Base-by-base conservation (phyloP, 2,888 invertebrate genomes). In the Acleris sparsana region DNA sequence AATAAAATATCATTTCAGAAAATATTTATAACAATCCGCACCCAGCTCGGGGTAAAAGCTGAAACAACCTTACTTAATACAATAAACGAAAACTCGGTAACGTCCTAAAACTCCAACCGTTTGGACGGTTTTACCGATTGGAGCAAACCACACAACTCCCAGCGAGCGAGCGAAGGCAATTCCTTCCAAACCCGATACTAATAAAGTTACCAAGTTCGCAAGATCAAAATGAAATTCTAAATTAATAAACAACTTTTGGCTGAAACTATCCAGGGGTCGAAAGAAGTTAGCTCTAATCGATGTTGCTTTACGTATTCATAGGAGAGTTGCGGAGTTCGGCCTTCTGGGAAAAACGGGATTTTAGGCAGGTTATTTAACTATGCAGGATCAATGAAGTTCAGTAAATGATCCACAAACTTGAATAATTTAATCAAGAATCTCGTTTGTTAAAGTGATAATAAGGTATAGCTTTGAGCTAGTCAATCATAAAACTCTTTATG, bases 221-320 rank as follows among this genome's bases (percentile, higher is more conserved):
- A 65, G 66, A 53, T 62, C 66, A 62, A 66, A 61, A 62, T 66
- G 61, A 61, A 61, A 53, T 66, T 66, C 61, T 57, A 57, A 66
- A 66, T 66, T 66, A 66, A 62, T 62, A 62, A 66, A 62, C 62
- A 62, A 62, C 39, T 58, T 52, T 58, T 22, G 52, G 53, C 61
- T 52, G 33, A 57, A 66, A 66, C 66, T 66, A 66, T 62, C 66
- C 66, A 11, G 46, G 52, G 52, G 48, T 57, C 62, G 66, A 66
- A 62, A 66, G 52, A 66, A 66, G 61, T 66, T 66, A 61, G 49
- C 51, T 18, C 20, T 64, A 64, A 55, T 64, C 64, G 59, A 64
- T 60, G 43, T 60, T 64, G 59, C 64, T 55, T 18, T 43, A 49
- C 64, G 49, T 53, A 64, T 64, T 64, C 59, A 59, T 53, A 17